A percentile compares a stretch with the other conserved stretches of the same genome.
phyloP scores from a whole-genome alignment of 2,888 invertebrate genomes.

The Parnassius mnemosyne region DNA sequence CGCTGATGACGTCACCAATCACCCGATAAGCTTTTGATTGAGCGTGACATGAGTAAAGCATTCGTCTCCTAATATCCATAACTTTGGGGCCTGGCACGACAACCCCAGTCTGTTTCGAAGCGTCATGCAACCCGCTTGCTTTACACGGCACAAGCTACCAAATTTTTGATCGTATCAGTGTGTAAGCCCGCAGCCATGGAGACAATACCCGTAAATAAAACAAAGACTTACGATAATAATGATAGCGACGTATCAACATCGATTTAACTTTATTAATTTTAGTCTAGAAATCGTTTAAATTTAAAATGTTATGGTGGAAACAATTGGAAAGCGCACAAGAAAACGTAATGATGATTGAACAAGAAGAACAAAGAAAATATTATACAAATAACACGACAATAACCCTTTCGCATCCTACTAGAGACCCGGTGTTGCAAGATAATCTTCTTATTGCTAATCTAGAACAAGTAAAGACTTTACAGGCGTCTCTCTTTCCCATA shows the following conservation, averaged over 20 bases:
- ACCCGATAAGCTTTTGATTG: conserved; percentile 61
- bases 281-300: too few relatives aligned
- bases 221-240: conserved; percentile 39
- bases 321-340: conserved; percentile 64
- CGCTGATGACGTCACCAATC: conserved; percentile 62
- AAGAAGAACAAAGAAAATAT: conserved; percentile 61
- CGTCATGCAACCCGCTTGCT: conserved; percentile 59
- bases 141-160: conserved; percentile 40
- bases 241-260: conserved; percentile 9
- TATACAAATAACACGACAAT: conserved; percentile 62
- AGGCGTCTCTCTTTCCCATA: conserved; percentile 84
- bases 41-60: conserved; percentile 57
- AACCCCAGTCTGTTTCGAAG: conserved; percentile 63
- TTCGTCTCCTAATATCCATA: conserved; percentile 61
- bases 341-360: conserved; percentile 65
- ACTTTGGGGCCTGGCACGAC: conserved; percentile 55
- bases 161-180: conserved; percentile 34
- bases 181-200: conserved; percentile 59
- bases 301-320: conserved; percentile 78
- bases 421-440: conserved; percentile 64
- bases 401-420: conserved; percentile 59
- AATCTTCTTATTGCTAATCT: conserved; percentile 66
- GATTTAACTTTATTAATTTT: conserved; percentile 17
- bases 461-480: conserved; percentile 83
- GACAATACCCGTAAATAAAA: conserved; percentile 38